Evolutionary conservation across 2,113 vertebrate genomes (phyloP).

Genomic region (Entelurus aequoreus): DNA sequence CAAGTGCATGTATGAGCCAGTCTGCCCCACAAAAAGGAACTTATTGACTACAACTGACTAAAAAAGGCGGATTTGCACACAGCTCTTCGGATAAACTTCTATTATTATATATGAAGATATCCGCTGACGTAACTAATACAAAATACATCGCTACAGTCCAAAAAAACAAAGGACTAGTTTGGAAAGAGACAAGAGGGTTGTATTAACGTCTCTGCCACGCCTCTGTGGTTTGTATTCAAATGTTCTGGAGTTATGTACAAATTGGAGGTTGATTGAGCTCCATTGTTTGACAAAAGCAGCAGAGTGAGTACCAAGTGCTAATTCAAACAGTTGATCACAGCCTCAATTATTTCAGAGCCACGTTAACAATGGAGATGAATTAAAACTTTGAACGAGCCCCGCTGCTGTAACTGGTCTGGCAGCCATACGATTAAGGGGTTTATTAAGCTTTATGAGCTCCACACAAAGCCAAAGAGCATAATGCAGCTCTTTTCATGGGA

Average conservation of each 20-base stretch:
- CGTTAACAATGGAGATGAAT: conserved; percentile 48
- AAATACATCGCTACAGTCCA: too few species aligned
- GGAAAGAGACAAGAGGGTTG: too few species aligned
- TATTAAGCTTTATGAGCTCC: conserved; percentile 53
- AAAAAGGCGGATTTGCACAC: too few species aligned
- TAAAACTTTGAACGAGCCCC: conserved; percentile 43
- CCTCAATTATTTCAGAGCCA: conserved; percentile 23
- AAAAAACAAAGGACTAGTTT: too few species aligned
- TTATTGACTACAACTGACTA: too few species aligned
- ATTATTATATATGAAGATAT: too few species aligned
- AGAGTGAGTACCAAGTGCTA: background rate
- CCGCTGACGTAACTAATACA: too few species aligned
- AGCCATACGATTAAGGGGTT: conserved; percentile 51
- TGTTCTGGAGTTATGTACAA: background rate
- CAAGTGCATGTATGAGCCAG: too few species aligned
- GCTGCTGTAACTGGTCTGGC: conserved; percentile 30
- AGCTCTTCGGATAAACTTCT: too few species aligned
- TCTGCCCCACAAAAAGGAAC: too few species aligned
- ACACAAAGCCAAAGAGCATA: conserved; percentile 54
- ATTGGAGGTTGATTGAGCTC: background rate
- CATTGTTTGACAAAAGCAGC: background rate
- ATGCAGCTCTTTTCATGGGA: conserved; percentile 53
- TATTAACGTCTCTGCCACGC: too few species aligned
- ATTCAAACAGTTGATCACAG: conserved; percentile 28
- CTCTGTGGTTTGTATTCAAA: too few species aligned